Percentiles rank a stretch among this genome's conserved stretches.
Conservation (phyloP, 2,113 vertebrate genomes). For the Labeo rohita region DNA sequence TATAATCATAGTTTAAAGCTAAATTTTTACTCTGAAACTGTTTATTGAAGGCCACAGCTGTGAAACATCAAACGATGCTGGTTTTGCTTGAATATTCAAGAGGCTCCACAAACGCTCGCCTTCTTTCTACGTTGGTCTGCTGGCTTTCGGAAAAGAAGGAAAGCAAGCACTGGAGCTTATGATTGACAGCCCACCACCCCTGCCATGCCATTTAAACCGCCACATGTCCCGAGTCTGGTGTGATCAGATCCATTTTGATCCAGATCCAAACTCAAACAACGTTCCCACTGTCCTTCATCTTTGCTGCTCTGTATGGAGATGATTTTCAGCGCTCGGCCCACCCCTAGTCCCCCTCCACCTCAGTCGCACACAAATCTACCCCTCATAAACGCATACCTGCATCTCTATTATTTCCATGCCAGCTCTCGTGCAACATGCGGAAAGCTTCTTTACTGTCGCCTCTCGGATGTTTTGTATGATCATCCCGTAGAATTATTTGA, state of each 20-base stretch:
- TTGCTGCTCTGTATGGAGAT: slow-evolving; percentile 28
- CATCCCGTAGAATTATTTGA: slow-evolving; percentile 39
- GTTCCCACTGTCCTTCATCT: slow-evolving; percentile 43
- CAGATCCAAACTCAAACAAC: slow-evolving; percentile 48
- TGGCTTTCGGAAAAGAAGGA: slow-evolving; percentile 32
- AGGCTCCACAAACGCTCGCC: background rate
- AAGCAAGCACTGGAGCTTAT: slow-evolving; percentile 32
- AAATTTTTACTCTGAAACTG: background rate
- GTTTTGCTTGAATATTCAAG: slow-evolving; percentile 1
- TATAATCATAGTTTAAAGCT: background rate
- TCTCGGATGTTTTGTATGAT: background rate
- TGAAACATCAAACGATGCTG: slow-evolving; percentile 21
- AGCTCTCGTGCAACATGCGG: background rate
- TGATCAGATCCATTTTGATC: slow-evolving; percentile 57
- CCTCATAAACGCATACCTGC: background rate
- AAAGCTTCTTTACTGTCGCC: slow-evolving; percentile 20
- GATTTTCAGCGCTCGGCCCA: slow-evolving; percentile 5
- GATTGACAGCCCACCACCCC: slow-evolving; percentile 42
- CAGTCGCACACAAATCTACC: background rate
- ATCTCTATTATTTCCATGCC: slow-evolving; percentile 1
- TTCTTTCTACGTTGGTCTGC: background rate
- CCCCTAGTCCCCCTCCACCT: background rate
- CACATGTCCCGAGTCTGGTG: slow-evolving; percentile 50
- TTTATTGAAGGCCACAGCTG: slow-evolving; percentile 58
- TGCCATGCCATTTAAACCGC: slow-evolving; percentile 36